These are phyloP conservation scores for Celastrina argiolus DNA, from an alignment of 2,888 invertebrate genomes.

Conservation along the genomic window DNA sequence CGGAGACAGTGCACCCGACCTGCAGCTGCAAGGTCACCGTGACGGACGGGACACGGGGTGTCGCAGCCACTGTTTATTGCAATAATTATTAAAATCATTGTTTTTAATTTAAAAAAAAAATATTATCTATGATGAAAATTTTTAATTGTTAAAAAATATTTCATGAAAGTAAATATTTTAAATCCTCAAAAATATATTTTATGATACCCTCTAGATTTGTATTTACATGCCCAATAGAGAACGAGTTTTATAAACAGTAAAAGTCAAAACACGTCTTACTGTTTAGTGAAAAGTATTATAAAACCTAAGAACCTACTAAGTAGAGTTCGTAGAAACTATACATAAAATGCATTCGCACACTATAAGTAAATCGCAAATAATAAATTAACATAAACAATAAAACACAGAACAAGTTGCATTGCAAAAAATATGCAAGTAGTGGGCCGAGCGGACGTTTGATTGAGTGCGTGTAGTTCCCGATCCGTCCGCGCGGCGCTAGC, in stretches of 20 bases:
- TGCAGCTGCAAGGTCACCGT: slow-evolving; percentile 51
- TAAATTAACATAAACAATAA: slow-evolving; percentile 12
- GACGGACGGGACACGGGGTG: background rate
- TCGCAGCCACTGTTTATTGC: background rate
- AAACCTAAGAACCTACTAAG: background rate
- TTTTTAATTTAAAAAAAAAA: background rate
- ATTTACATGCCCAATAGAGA: no score
- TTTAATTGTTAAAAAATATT: background rate
- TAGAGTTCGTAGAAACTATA: background rate
- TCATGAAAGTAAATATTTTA: background rate
- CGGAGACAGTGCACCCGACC: slow-evolving; percentile 38
- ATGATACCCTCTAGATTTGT: no score
- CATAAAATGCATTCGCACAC: background rate
- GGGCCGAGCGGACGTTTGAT: slow-evolving; percentile 46
- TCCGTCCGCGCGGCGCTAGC: slow-evolving; percentile 44
- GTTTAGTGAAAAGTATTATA: background rate
- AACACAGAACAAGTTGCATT: slow-evolving; percentile 20
- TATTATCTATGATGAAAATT: no score
- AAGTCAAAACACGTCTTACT: no score
- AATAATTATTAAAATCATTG: background rate
- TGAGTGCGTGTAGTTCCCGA: slow-evolving; percentile 46
- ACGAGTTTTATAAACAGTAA: no score
- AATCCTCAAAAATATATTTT: no score
- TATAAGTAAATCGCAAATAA: background rate
- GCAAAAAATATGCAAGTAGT: slow-evolving; percentile 25